A percentile compares a stretch with the other conserved stretches of the same genome.
Conservation (phyloP, 1,140 invertebrate genomes). For the Proales similis region DNA sequence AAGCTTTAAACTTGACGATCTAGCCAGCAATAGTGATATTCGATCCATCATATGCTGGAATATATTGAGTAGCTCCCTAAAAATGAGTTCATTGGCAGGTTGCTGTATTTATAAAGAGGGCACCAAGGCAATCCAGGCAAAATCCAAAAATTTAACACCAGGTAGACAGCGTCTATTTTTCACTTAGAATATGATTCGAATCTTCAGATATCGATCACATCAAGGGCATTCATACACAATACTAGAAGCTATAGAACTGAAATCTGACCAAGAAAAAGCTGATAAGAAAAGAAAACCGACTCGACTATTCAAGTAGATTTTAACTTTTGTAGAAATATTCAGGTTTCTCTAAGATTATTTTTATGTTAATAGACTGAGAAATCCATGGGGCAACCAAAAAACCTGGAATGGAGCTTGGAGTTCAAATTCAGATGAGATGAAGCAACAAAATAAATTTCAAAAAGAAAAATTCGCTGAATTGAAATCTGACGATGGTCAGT, state of each 20-base stretch:
- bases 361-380: conserved; percentile 52
- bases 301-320: conserved; percentile 24
- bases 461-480: neutral
- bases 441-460: conserved; percentile 44
- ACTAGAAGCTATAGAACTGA: conserved; percentile 63
- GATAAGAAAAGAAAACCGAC: neutral
- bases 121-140: conserved; percentile 42
- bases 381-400: conserved; percentile 58
- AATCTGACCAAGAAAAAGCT: neutral
- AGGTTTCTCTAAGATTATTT: conserved; percentile 9
- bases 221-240: conserved; percentile 58
- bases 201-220: no score
- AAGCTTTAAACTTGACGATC: conserved; percentile 47
- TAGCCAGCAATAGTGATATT: conserved; percentile 46
- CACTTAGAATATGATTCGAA: no score
- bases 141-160: no score
- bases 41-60: conserved; percentile 39
- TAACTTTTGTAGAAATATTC: neutral
- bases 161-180: no score
- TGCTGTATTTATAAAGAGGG: neutral
- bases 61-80: neutral
- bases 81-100: neutral
- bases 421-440: conserved; percentile 42
- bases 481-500: conserved; percentile 52
- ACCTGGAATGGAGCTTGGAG: conserved; percentile 59